These are phyloP conservation scores for Dryobotodes eremita DNA, from an alignment of 2,888 invertebrate genomes.

Conservation along the genomic window DNA sequence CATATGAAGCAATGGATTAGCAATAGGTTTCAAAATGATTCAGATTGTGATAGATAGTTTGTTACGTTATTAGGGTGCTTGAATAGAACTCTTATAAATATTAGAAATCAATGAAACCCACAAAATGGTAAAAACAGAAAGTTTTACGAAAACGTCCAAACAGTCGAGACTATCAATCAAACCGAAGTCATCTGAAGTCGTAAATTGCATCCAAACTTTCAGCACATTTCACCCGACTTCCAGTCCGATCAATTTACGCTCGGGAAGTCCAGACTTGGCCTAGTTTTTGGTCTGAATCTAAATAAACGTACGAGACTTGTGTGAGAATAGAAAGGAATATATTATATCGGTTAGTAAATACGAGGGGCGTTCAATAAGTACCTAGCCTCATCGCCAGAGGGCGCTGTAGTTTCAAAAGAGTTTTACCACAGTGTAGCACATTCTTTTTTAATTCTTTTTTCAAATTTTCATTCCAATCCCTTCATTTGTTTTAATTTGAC, in stretches of 20 bases:
- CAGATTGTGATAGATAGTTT: too few relatives aligned
- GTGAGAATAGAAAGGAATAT: conserved; percentile 13
- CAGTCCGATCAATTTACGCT: conserved; percentile 49
- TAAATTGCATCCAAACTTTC: conserved; percentile 59
- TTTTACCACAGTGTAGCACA: too few relatives aligned
- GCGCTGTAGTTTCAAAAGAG: too few relatives aligned
- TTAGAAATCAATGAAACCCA: conserved; percentile 4
- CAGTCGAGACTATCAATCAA: conserved; percentile 50
- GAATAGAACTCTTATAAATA: not conserved
- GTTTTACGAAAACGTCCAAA: conserved; percentile 33
- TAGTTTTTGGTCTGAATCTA: conserved; percentile 46
- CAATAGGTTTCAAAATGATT: too few relatives aligned
- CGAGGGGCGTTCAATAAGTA: too few relatives aligned
- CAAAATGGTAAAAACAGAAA: conserved; percentile 33
- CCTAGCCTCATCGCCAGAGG: too few relatives aligned
- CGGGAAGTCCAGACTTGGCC: conserved; percentile 40
- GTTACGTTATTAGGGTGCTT: too few relatives aligned
- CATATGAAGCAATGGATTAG: too few relatives aligned
- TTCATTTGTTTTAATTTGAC: too few relatives aligned
- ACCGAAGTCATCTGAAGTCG: conserved; percentile 46
- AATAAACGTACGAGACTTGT: conserved; percentile 38
- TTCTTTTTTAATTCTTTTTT: too few relatives aligned
- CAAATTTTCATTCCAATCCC: too few relatives aligned
- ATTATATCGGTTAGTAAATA: not conserved
- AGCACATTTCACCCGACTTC: conserved; percentile 55